phyloP scores from a whole-genome alignment of 1,140 invertebrate species.

The Ceratoteleas bidentatus region DNA sequence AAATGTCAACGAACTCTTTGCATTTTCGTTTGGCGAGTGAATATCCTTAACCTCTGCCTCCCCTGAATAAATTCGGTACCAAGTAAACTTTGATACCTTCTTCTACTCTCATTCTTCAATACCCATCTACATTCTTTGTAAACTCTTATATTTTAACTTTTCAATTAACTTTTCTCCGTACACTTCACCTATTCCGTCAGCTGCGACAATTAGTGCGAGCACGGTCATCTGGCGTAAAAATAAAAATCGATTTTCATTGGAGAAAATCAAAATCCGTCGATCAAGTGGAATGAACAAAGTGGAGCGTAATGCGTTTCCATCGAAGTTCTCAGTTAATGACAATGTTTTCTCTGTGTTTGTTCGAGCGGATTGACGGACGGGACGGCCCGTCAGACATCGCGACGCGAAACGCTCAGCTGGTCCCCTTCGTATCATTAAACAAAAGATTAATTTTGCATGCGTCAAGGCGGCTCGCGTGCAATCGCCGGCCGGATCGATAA shows the following conservation, averaged over 20 bases:
- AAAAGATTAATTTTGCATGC: conserved; percentile 48
- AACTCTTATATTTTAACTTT: too few relatives aligned
- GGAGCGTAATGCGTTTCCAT: not conserved
- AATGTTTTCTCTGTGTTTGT: conserved; percentile 7
- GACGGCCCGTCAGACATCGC: conserved; percentile 21
- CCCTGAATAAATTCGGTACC: too few relatives aligned
- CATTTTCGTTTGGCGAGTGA: too few relatives aligned
- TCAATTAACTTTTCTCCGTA: too few relatives aligned
- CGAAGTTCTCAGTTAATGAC: conserved; percentile 8
- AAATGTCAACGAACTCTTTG: too few relatives aligned
- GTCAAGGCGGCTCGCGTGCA: conserved; percentile 29
- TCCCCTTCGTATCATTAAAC: conserved; percentile 41
- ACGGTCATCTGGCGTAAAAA: not conserved
- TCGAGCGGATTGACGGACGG: not conserved
- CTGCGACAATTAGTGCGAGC: too few relatives aligned
- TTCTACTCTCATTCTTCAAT: too few relatives aligned
- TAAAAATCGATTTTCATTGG: not conserved
- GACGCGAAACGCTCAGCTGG: conserved; percentile 38
- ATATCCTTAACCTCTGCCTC: too few relatives aligned
- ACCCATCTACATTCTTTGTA: too few relatives aligned
- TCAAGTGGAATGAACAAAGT: not conserved
- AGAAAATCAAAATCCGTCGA: not conserved
- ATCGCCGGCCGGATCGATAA: conserved; percentile 48
- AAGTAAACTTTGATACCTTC: too few relatives aligned
- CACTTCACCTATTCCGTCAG: too few relatives aligned